These are phyloP conservation scores for Augiades crinisus DNA, from an alignment of 2,888 invertebrate genomes.

Conservation along the genomic window DNA sequence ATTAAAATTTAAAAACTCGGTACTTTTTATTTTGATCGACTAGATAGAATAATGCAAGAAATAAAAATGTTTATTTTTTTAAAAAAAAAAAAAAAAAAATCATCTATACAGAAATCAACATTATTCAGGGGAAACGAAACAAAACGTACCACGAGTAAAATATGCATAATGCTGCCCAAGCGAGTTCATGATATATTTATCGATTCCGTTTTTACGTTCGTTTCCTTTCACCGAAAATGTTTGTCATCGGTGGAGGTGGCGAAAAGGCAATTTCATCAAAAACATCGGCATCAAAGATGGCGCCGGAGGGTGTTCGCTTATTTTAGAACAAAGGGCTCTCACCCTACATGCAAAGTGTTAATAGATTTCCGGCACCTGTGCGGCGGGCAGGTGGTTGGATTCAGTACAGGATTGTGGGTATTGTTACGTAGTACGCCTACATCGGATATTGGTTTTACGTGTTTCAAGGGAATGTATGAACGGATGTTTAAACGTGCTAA, in stretches of 20 bases:
- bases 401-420: conserved; percentile 5
- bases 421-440: conserved; percentile 12
- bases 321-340: conserved; percentile 46
- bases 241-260: neutral
- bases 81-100: too few species aligned
- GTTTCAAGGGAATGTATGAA: neutral
- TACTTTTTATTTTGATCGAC: too few species aligned
- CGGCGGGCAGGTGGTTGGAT: conserved; percentile 52
- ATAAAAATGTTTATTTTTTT: too few species aligned
- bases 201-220: too few species aligned
- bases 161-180: too few species aligned
- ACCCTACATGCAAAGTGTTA: conserved; percentile 44
- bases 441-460: conserved; percentile 31
- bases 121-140: too few species aligned
- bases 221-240: conserved; percentile 6
- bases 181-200: too few species aligned
- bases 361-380: conserved; percentile 70
- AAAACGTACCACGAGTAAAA: too few species aligned
- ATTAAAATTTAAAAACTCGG: too few species aligned
- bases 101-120: too few species aligned
- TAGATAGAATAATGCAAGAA: too few species aligned
- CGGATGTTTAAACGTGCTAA: conserved; percentile 1
- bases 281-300: conserved; percentile 31
- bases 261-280: conserved; percentile 17
- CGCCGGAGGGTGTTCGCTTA: conserved; percentile 33